phyloP scores from a whole-genome alignment of 2,888 invertebrate species.

The Heliconius ismenius region DNA sequence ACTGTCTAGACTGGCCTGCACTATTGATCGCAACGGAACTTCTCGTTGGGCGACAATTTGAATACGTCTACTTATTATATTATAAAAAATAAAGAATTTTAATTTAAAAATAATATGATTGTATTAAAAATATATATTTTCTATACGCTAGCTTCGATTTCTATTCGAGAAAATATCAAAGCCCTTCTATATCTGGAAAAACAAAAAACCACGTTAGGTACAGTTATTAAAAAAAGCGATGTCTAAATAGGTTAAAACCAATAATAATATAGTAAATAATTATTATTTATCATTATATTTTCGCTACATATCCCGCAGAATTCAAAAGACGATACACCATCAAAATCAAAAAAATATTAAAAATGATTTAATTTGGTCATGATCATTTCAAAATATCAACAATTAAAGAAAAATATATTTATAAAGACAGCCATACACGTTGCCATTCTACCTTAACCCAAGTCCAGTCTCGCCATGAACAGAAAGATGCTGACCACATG shows the following conservation, averaged over 20 bases:
- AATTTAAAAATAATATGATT: neutral
- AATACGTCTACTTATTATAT: constrained; percentile 11
- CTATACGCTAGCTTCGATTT: neutral
- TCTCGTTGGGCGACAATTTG: constrained; percentile 9
- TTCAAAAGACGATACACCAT: neutral
- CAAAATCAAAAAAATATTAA: neutral
- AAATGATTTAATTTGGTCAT: neutral
- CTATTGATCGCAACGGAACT: constrained; percentile 24
- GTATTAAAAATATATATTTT: neutral
- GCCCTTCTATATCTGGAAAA: neutral
- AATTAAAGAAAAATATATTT: neutral
- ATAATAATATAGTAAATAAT: too few relatives aligned
- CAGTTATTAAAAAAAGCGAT: neutral
- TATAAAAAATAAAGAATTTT: neutral
- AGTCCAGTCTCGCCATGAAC: constrained; percentile 13
- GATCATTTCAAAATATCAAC: neutral
- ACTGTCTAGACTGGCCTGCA: constrained; percentile 29
- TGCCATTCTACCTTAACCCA: neutral
- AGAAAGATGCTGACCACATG: constrained; percentile 34
- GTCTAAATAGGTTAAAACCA: neutral
- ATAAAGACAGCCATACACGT: neutral
- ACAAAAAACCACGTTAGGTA: neutral
- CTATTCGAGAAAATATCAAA: neutral
- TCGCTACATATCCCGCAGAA: neutral
- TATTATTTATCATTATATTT: too few relatives aligned